Evolutionary conservation across 2,888 invertebrate genomes (phyloP), one percentile per base, ranked within the genome.

Genomic region (Galerucella nymphaeae): DNA sequence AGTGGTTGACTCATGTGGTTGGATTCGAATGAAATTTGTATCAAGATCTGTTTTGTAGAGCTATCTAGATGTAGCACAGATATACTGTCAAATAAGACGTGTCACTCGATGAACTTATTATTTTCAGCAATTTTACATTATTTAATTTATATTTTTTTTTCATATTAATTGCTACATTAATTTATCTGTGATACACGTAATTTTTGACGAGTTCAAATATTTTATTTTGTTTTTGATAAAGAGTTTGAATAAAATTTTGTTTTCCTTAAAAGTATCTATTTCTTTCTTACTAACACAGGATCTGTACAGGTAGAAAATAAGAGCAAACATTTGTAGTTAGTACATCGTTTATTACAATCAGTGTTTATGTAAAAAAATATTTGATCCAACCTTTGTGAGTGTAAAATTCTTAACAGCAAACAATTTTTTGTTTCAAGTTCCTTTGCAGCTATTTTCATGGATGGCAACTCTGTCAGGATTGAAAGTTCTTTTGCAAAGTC

Each of bases 401-500:
- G 30, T 30, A 8, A 8, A 5, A 30, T 30, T 30, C 8, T 30
- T 30, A 30, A 30, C 5, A 48, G n/a, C 6, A 48, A 48, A 48
- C n/a, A 14, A 2, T 1, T 16, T 53, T 18, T 53, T 53, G 1
- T 6, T 50, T 9, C 10, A 18, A 6, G 16, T 18, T 68, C 82
- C 87, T 77, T 88, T 88, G 82, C 92, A 92, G 76, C 89, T 89
- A 70, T 88, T 87, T 79, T 90, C 89, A 82, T 93, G 92, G 2
- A 91, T 88, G 13, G 87, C 85, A 1, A 93, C 86, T 57, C 92
- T 85, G 77, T 93, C 92, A 0, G 92, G 91, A 79, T 90, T 89
- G 84, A 93, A 93, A 30, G 90, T 91, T 45, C 93, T 86, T 1
- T 89, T 89, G 83, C 93, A 93, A 76, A 87, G 85, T 61, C 87